phyloP scores from a whole-genome alignment of 2,797 vertebrate genomes.

The Passerculus sandwichensis region DNA sequence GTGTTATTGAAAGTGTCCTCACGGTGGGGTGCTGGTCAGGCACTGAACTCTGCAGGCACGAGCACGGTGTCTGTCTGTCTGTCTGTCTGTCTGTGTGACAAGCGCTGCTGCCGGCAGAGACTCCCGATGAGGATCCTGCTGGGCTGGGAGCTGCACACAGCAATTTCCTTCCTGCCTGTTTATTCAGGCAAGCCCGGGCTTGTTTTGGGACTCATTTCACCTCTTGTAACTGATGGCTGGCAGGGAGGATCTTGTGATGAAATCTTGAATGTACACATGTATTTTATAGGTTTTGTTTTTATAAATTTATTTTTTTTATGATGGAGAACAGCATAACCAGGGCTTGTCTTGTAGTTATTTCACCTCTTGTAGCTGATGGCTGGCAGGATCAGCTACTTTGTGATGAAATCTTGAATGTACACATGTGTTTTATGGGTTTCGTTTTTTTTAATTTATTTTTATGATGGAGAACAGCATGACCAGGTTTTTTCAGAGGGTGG shows the following conservation, averaged over 20 bases:
- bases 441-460: no score
- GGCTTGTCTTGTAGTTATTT: no score
- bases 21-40: neutral
- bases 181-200: neutral
- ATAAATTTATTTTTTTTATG: no score
- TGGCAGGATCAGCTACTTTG: no score
- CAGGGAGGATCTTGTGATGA: neutral
- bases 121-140: neutral
- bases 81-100: neutral
- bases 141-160: neutral
- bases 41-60: neutral
- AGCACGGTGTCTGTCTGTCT: neutral
- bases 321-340: no score
- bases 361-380: no score
- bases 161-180: constrained; percentile 26
- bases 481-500: neutral
- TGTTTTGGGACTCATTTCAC: neutral
- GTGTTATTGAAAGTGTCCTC: neutral
- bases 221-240: neutral
- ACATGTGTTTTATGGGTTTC: no score
- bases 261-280: neutral
- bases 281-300: no score
- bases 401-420: no score
- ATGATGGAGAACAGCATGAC: no score
- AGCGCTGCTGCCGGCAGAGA: rapidly evolving